Evolutionary conservation across 2,113 vertebrate species (phyloP).

Genomic region (Alethe diademata): DNA sequence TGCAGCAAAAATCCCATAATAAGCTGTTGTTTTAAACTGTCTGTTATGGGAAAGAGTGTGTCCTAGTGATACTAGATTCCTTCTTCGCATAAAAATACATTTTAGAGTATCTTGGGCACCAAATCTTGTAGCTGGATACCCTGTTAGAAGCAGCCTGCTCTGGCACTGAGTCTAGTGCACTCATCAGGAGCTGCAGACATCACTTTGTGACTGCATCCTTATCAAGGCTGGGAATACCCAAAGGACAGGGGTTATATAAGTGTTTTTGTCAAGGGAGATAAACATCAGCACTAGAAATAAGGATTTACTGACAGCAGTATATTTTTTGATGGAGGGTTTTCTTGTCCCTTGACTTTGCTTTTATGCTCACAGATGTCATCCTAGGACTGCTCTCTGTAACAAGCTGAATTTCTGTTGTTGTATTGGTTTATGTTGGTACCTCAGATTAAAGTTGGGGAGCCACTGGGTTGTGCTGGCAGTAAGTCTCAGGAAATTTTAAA

Average conservation of each 20-base stretch:
- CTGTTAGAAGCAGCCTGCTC: background rate
- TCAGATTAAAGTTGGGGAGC: background rate
- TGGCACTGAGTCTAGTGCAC: background rate
- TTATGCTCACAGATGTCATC: background rate
- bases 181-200: background rate
- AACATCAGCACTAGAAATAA: background rate
- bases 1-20: background rate
- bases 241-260: background rate
- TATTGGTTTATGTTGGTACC: background rate
- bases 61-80: background rate
- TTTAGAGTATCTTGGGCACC: background rate
- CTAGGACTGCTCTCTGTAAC: background rate
- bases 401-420: background rate
- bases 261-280: background rate
- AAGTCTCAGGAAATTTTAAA: background rate
- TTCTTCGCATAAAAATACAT: background rate
- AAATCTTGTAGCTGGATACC: background rate
- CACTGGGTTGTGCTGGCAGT: background rate
- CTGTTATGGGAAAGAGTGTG: background rate
- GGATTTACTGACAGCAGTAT: background rate
- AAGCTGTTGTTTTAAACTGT: background rate
- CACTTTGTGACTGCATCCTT: background rate
- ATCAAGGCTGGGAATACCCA: background rate
- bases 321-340: background rate
- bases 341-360: background rate